A percentile compares a stretch with the other conserved stretches of the same genome.
phyloP scores from a whole-genome alignment of 2,797 vertebrate genomes.

The Alauda arvensis region DNA sequence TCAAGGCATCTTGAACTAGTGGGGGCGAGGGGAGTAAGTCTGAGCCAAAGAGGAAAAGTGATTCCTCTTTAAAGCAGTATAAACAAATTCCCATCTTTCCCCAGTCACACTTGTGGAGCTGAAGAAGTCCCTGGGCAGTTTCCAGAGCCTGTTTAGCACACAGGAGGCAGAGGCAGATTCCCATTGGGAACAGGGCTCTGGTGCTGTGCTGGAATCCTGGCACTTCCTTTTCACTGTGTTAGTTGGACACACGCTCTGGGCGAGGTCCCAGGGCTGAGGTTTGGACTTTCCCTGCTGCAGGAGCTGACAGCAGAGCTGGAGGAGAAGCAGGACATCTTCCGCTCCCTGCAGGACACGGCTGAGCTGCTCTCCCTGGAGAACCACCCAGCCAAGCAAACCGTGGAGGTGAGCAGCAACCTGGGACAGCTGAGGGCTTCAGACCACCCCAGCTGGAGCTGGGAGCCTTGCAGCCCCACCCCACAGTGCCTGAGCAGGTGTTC shows the following conservation, averaged over 20 bases:
- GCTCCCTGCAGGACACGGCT: constrained; percentile 88
- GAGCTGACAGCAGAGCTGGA: constrained; percentile 88
- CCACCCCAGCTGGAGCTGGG: neutral
- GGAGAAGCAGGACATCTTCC: constrained; percentile 90
- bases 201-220: neutral
- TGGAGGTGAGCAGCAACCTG: constrained; percentile 80
- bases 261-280: rapidly evolving
- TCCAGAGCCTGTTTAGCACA: neutral
- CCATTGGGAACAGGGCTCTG: rapidly evolving
- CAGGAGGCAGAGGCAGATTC: neutral
- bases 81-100: neutral
- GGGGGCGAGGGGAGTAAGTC: neutral
- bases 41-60: neutral
- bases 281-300: constrained; percentile 60
- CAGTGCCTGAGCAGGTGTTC: neutral
- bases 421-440: neutral
- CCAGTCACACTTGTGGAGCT: neutral
- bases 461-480: neutral
- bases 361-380: constrained; percentile 88
- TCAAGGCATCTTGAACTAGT: neutral
- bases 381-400: constrained; percentile 94
- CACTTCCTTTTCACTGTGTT: rapidly evolving
- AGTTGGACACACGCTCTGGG: rapidly evolving
- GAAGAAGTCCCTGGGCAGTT: neutral
- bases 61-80: neutral